phyloP scores from a whole-genome alignment of 2,113 vertebrate genomes.

The Dascyllus trimaculatus region DNA sequence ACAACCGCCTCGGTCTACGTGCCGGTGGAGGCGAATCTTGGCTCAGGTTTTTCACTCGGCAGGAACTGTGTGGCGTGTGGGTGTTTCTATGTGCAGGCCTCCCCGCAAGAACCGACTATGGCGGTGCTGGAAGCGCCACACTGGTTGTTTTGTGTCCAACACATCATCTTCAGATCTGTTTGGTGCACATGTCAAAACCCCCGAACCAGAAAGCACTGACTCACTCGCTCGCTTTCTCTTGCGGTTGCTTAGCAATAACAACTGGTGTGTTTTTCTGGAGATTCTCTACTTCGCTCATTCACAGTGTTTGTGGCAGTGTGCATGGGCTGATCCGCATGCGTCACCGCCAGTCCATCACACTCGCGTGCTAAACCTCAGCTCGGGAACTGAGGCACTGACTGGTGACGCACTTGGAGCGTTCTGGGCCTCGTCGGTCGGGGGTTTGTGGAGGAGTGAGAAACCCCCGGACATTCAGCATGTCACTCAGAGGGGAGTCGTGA shows the following conservation, averaged over 20 bases:
- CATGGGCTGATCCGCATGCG: slow-evolving; percentile 25
- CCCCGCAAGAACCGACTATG: slow-evolving; percentile 11
- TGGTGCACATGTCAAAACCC: slow-evolving; percentile 25
- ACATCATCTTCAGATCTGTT: slow-evolving; percentile 22
- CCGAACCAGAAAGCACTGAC: slow-evolving; percentile 32
- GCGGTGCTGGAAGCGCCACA: neutral
- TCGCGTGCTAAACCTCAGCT: slow-evolving; percentile 66
- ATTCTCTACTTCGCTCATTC: slow-evolving; percentile 46
- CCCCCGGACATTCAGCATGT: slow-evolving; percentile 14
- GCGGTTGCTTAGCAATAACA: slow-evolving; percentile 68
- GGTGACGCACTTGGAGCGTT: slow-evolving; percentile 63
- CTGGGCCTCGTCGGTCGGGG: neutral
- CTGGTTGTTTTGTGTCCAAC: slow-evolving; percentile 12
- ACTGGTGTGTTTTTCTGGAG: slow-evolving; percentile 38
- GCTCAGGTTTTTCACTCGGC: neutral
- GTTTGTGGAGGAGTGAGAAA: slow-evolving; percentile 52
- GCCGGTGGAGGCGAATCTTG: slow-evolving; percentile 48
- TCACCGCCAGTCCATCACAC: slow-evolving; percentile 64
- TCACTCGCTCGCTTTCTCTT: slow-evolving; percentile 44
- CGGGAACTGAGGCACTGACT: slow-evolving; percentile 49
- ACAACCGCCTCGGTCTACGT: slow-evolving; percentile 42
- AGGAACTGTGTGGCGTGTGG: slow-evolving; percentile 20
- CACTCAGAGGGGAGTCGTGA: slow-evolving; percentile 52
- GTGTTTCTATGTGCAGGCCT: slow-evolving; percentile 1
- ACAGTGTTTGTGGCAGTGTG: slow-evolving; percentile 31